Conservation (phyloP, 2,797 vertebrate genomes). For the Denticeps clupeoides region DNA sequence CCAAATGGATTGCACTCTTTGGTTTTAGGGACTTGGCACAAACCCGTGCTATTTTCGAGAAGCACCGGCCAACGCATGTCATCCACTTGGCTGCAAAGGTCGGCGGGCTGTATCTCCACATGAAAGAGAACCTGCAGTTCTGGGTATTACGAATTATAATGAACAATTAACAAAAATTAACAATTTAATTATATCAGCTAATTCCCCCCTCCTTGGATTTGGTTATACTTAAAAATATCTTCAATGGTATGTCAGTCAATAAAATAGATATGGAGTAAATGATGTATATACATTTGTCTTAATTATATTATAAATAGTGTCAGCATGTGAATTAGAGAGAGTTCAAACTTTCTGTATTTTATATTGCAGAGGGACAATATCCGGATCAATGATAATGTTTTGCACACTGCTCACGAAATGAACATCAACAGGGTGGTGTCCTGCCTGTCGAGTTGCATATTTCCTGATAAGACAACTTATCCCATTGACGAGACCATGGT, state of each 20-base stretch:
- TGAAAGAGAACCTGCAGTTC: conserved; percentile 85
- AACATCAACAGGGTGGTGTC: conserved; percentile 76
- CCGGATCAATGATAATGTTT: conserved; percentile 85
- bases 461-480: conserved; percentile 75
- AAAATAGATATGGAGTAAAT: no score
- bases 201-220: no score
- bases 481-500: conserved; percentile 62
- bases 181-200: no score
- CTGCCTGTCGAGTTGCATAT: conserved; percentile 68
- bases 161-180: no score
- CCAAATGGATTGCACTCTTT: no score
- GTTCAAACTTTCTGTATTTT: no score
- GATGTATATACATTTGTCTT: no score
- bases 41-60: conserved; percentile 69
- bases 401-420: conserved; percentile 67
- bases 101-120: conserved; percentile 83
- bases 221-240: no score
- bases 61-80: conserved; percentile 74
- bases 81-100: conserved; percentile 92
- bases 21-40: conserved; percentile 56
- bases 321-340: no score
- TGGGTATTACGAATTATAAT: no score
- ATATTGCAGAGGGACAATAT: conserved; percentile 74
- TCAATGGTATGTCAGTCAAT: no score
- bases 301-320: no score